A percentile compares a stretch with the other conserved stretches of the same genome.
Conservation (phyloP, 2,797 vertebrate genomes). For the Nannoperca obscura region DNA sequence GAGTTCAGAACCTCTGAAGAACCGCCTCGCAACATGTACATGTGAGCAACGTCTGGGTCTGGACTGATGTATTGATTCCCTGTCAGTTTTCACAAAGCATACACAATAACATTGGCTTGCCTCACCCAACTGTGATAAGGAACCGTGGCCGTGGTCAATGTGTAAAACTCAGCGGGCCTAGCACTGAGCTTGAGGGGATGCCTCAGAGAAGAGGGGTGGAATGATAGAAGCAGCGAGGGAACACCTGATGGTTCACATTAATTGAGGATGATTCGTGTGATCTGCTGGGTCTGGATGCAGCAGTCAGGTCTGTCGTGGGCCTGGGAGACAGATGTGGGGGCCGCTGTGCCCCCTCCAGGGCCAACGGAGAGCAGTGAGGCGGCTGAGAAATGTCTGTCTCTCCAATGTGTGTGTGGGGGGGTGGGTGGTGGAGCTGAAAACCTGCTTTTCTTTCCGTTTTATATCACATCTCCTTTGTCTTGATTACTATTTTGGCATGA, state of each 20-base stretch:
- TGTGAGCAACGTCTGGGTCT: slow-evolving; percentile 68
- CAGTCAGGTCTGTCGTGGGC: slow-evolving; percentile 80
- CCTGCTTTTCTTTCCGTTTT: slow-evolving; percentile 74
- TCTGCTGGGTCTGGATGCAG: slow-evolving; percentile 74
- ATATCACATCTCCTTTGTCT: slow-evolving; percentile 82
- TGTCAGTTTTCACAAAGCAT: slow-evolving; percentile 76
- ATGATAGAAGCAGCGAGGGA: slow-evolving; percentile 67
- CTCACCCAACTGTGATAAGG: slow-evolving; percentile 68
- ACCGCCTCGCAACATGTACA: slow-evolving; percentile 68
- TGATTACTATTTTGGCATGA: slow-evolving; percentile 81
- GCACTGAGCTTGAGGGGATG: slow-evolving; percentile 71
- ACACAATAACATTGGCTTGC: slow-evolving; percentile 66
- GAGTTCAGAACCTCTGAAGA: slow-evolving; percentile 76
- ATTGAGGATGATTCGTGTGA: slow-evolving; percentile 85
- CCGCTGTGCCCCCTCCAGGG: slow-evolving; percentile 78
- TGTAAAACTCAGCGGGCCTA: slow-evolving; percentile 75
- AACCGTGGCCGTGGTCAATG: slow-evolving; percentile 71
- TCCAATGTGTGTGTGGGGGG: slow-evolving; percentile 42
- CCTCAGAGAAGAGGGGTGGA: slow-evolving; percentile 72
- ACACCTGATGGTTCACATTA: slow-evolving; percentile 82
- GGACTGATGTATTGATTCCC: slow-evolving; percentile 79
- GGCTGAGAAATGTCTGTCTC: slow-evolving; percentile 79
- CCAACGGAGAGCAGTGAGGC: slow-evolving; percentile 77
- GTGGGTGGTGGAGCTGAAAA: slow-evolving; percentile 52
- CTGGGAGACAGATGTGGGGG: slow-evolving; percentile 87